These are phyloP conservation scores for Harpegnathos saltator DNA, from an alignment of 1,140 invertebrate species.

Conservation along the genomic window DNA sequence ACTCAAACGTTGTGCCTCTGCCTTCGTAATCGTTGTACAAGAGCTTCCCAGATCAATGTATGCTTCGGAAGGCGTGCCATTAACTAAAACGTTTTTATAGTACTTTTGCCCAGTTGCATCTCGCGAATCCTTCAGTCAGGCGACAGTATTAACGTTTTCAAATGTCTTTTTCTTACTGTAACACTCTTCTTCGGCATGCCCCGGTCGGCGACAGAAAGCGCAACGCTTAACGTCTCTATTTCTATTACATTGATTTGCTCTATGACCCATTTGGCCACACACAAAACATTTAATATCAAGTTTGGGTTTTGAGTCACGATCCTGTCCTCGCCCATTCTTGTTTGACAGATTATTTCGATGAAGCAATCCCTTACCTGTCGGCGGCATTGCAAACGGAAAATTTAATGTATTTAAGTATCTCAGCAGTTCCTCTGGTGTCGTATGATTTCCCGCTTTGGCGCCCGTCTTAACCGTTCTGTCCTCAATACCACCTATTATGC, in stretches of 20 bases:
- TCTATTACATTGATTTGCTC: background rate
- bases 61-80: background rate
- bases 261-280: background rate
- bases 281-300: background rate
- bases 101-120: background rate
- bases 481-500: background rate
- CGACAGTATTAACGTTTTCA: background rate
- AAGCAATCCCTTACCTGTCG: no score
- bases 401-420: background rate
- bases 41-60: constrained; percentile 1
- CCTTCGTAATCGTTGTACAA: background rate
- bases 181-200: background rate
- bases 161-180: background rate
- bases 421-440: background rate
- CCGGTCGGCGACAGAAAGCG: background rate
- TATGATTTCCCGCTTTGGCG: background rate
- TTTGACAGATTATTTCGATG: no score
- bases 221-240: background rate
- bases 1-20: background rate
- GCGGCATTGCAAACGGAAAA: no score
- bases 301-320: no score
- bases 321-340: no score
- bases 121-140: background rate
- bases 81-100: background rate
- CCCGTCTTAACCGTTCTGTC: background rate